Base-by-base conservation (phyloP, 2,113 vertebrate species). In the Bubo bubo region DNA sequence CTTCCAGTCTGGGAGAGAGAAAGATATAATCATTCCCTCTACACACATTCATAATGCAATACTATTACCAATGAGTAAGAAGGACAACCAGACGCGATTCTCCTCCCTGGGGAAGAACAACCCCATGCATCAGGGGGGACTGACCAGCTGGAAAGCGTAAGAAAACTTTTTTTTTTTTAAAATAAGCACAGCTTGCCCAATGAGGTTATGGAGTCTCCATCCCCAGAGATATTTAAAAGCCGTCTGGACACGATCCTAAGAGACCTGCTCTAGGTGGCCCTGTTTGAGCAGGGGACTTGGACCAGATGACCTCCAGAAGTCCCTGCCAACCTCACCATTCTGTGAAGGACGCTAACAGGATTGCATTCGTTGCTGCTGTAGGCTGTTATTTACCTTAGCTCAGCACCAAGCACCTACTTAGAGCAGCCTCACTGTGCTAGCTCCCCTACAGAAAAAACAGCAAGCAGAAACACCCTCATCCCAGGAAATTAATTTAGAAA, bases 91-190 rank as follows among this genome's bases (percentile, higher is more conserved):
- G 27, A 62, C 15, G 9, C 0, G 0, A 63, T 81, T 59, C 52
- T 66, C 35, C 28, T 71, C 37, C 9, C n/a, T 28, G 59, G n/a
- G 19, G 22, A 83, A 15, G 32, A 83, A 60, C 6, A 30, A 59
- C 8, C 2, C 37, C 47, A 27, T 1, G 30, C 21, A 72, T 9
- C 6, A 9, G 6, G 20, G 9, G 50, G 3, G 0, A 62, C 6
- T 13, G 45, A 86, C 6, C 30, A 92, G 19, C 30, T 49, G 34
- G 45, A 90, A 90, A 88, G 22, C 11, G 52, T 22, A 79, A 49
- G 18, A 55, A 68, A 84, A 72, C 4, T 23, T 30, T 21, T 7
- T 64, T 17, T 10, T n/a, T 28, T 28, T 12, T 32, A 14, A 5
- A 49, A 76, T 14, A 79, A 30, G 3, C 32, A 82, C 23, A 76